Conservation (phyloP, 2,888 invertebrate genomes). For the Ditula angustiorana region DNA sequence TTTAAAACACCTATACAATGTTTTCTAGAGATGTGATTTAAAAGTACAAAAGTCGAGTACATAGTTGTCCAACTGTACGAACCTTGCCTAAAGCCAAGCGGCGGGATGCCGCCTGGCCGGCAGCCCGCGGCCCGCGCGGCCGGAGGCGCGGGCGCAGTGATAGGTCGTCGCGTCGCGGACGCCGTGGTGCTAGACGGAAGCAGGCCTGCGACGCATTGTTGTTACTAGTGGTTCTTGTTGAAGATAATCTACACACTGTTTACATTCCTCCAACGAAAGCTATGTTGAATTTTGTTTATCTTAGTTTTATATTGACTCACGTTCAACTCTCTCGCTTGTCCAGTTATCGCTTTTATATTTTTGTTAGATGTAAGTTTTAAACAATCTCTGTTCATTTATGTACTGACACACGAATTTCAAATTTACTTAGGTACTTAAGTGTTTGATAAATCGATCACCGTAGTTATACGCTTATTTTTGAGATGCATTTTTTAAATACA, state of each 20-base stretch:
- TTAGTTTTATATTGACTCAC: constrained; percentile 75
- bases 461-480: constrained; percentile 77
- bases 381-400: constrained; percentile 68
- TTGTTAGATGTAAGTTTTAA: constrained; percentile 71
- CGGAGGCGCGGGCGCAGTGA: constrained; percentile 44
- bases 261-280: constrained; percentile 82
- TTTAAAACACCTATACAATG: constrained; percentile 47
- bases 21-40: constrained; percentile 70
- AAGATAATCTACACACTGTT: constrained; percentile 76
- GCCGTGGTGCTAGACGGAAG: constrained; percentile 77
- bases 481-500: constrained; percentile 71
- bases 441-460: constrained; percentile 62
- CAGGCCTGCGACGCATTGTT: constrained; percentile 75
- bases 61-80: constrained; percentile 26
- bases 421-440: constrained; percentile 80
- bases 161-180: constrained; percentile 49
- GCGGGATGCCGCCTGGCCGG: too few relatives aligned
- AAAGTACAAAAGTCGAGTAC: constrained; percentile 76
- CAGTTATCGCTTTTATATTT: constrained; percentile 73
- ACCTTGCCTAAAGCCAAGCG: constrained; percentile 19
- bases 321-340: constrained; percentile 70
- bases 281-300: constrained; percentile 82
- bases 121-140: too few relatives aligned
- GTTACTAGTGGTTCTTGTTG: constrained; percentile 78
- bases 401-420: constrained; percentile 74